phyloP scores from a whole-genome alignment of 30 jellyfish, hydroid and myxozoan genomes.

The Sanderia malayensis region DNA sequence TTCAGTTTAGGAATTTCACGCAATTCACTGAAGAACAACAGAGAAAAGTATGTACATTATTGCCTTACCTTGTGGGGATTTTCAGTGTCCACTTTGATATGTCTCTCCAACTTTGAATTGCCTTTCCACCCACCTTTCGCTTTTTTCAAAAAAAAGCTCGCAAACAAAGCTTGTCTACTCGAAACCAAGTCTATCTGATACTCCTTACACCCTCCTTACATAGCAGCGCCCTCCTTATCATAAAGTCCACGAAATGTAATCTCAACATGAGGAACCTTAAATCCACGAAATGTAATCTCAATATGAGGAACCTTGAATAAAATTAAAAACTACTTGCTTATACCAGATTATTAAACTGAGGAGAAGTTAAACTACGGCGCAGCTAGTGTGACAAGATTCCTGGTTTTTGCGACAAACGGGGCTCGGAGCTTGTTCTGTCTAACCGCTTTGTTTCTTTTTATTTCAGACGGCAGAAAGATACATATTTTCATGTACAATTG shows the following conservation, averaged over 20 bases:
- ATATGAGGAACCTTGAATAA: not conserved
- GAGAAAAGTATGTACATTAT: conserved; percentile 50
- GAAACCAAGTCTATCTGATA: too few relatives aligned
- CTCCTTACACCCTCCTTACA: too few relatives aligned
- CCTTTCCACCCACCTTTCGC: too few relatives aligned
- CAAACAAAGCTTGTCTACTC: too few relatives aligned
- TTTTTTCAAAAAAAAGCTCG: too few relatives aligned
- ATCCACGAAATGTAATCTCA: not conserved
- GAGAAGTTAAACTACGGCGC: not conserved
- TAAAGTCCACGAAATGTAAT: too few relatives aligned
- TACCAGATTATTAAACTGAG: not conserved
- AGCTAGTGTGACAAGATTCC: not conserved
- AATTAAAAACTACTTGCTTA: not conserved
- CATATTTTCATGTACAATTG: conserved; percentile 43
- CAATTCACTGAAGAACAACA: conserved; percentile 53
- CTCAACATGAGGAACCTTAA: too few relatives aligned
- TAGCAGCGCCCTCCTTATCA: too few relatives aligned
- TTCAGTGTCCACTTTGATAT: too few relatives aligned
- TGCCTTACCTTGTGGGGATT: too few relatives aligned
- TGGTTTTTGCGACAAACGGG: not conserved
- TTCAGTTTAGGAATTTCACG: conserved; percentile 42
- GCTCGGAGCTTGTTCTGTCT: not conserved
- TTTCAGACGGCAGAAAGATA: conserved; percentile 61
- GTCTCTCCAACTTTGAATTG: too few relatives aligned
- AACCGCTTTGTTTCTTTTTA: not conserved